Base-by-base conservation (phyloP, 2,113 vertebrate species). In the Callionymus lyra region DNA sequence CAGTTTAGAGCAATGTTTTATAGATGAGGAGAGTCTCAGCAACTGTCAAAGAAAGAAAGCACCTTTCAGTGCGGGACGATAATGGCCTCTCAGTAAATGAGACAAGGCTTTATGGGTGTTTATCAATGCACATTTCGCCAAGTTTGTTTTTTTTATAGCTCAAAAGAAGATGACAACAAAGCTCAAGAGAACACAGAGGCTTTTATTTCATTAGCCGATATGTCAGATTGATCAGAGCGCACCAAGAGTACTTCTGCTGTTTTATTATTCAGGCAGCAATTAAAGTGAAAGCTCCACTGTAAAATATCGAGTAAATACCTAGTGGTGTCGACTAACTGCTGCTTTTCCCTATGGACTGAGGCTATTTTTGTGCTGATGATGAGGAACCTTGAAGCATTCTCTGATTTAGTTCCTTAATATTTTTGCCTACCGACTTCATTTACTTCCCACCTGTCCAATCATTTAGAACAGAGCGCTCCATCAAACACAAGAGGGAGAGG, bases 1-100 rank as follows among this genome's bases (percentile, higher is more conserved):
- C 73, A 73, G 65, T 83, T 83, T 81, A 82, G 72, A 67, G 73
- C 63, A 72, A 81, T 82, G 76, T 82, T 82, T 85, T 80, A 80
- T 75, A 73, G 74, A 81, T 82, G 78, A 79, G 74, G 54, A 60
- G 60, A 73, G 56, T 63, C 72, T 68, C 61, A 44, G 70, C 71
- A 72, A 70, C 73, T 74, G 60, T 69, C 65, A 65, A 62, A 65
- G 72, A 81, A 60, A 58, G 68, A 69, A 76, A 76, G 74, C 68
- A 66, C 42, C 65, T 73, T 70, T 68, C 58, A 57, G 60, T 55
- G 68, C 66, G 70, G 47, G 10, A 56, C 57, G 51, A 44, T 81
- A 76, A 83, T 76, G 64, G 76, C 65, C 54, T 72, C 65, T 70
- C 74, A 62, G 74, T 72, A 70, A 77, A 72, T 59, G 59, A 79